Evolutionary conservation across 2,797 vertebrate species (phyloP).

Genomic region (Parauchenoglanis ngamensis): DNA sequence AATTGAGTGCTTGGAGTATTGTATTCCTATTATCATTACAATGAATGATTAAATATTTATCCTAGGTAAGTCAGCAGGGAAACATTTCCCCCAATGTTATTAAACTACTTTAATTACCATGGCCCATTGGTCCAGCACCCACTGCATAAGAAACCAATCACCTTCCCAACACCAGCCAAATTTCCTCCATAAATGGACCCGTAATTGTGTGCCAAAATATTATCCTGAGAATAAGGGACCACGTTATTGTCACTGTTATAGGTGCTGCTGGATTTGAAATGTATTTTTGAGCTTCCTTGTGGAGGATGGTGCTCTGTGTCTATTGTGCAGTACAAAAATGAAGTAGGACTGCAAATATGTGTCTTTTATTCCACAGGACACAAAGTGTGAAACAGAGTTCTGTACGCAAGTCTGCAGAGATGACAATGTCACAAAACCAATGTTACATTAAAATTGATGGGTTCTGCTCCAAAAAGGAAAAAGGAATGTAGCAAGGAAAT

Average conservation of each 20-base stretch:
- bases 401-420: background rate
- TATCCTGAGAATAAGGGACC: constrained; percentile 45
- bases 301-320: background rate
- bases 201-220: constrained; percentile 65
- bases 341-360: constrained; percentile 31
- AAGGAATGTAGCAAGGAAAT: constrained; percentile 11
- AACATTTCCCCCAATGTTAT: constrained; percentile 70
- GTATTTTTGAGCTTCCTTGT: background rate
- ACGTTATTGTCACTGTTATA: constrained; percentile 23
- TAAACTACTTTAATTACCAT: constrained; percentile 77
- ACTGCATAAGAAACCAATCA: constrained; percentile 63
- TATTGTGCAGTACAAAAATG: constrained; percentile 10
- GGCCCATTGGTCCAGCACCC: constrained; percentile 69
- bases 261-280: constrained; percentile 26
- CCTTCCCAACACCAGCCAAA: constrained; percentile 49
- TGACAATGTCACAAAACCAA: constrained; percentile 8
- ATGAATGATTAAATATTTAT: constrained; percentile 77
- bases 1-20: constrained; percentile 66
- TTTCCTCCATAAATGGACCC: constrained; percentile 62
- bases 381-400: constrained; percentile 3
- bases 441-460: constrained; percentile 5
- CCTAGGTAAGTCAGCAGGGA: constrained; percentile 61
- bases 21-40: constrained; percentile 68
- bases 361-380: constrained; percentile 27
- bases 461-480: constrained; percentile 5